Base-by-base conservation (phyloP, 2,113 vertebrate genomes). In the Chlorodrepanis virens region DNA sequence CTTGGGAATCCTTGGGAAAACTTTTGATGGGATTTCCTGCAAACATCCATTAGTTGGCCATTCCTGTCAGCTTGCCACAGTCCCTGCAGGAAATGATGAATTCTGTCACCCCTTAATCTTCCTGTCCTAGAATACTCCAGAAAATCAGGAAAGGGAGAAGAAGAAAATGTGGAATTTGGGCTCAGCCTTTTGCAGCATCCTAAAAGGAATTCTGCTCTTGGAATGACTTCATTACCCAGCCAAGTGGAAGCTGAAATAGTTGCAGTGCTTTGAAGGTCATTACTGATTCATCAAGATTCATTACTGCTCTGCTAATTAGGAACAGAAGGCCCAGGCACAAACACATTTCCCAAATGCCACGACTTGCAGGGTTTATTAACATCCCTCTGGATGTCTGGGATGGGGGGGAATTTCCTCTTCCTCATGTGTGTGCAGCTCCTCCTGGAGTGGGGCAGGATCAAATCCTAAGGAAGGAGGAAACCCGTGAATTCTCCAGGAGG, bases 241-340 rank as follows among this genome's bases (percentile, higher is more conserved):
- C 35, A n/a, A 82, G 89, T 54, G 76, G 65, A 85, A 90, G 80
- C 89, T 70, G 68, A 54, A 76, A 70, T 25, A 80, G 61, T 87
- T 52, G 45, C 44, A 28, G 24, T 49, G 85, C 53, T 79, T 45
- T 90, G 95, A 95, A 96, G 93, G 93, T 96, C 88, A n/a, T 95
- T 76, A 68, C 52, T 93, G 94, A 96, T 89, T 93, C 92, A 86
- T 93, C 75, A 75, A 19, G 82, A 63, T 69, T 94, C 69, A 49
- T 89, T 80, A 82, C 57, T 72, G 86, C 77, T 56, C 63, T 33
- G 86, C 70, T 89, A 93, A 83, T 90, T 75, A 80, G 20, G 71
- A 97, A 28, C 94, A 89, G 75, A 87, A 93, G 89, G 89, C 79
- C 86, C n/a, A 40, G 63, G 84, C 74, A 61, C 65, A 83, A 75